Base-by-base conservation (phyloP, 37 sponge, comb jelly and placozoan species). In the Bolinopsis microptera region DNA sequence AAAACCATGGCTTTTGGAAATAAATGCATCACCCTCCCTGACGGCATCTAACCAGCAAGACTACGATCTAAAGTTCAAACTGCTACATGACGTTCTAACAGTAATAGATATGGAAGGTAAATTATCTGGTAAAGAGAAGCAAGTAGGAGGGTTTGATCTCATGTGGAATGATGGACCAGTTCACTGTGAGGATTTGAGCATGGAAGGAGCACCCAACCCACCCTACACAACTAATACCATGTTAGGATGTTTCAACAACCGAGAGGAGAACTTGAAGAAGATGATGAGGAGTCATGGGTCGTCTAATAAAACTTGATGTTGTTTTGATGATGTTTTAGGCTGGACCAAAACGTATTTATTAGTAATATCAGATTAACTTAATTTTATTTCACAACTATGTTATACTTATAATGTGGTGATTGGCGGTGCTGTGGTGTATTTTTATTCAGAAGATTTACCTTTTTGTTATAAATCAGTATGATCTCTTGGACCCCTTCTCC, bases 101-200 rank as follows among this genome's bases (percentile, higher is more conserved):
- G 94, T 99, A 1, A 94, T 97, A 16, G 99, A 99, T 94, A 96
- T 99, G 97, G 97, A 99, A 70, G 95, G 94, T 23, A 94, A 95
- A 48, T 93, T 96, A 34, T 96, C 94, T 41, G 99, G 97, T 0
- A 95, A 94, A 21, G 99, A 99, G 94, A 99, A 96, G 88, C 38
- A 97, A 68, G 94, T 99, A 0, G 99, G 99, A 9, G 97, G 99
- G n/a, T 99, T 97, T 96, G 99, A 99, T 92, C 77, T 99, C 70
- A 94, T 99, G 76, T 99, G 99, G 99, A 95, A 95, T 76, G 99
- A 99, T 83, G 99, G 99, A 0, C 97, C 97, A 34, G 97, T 99
- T 30, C 94, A 96, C 68, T 93, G 96, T 39, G 97, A 97, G 77
- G 99, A 97, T 41, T 37, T 99, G 28, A 94, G 95, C 16, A 88